These are phyloP conservation scores for Drosophila kuntzei DNA, from an alignment of 2,888 invertebrate genomes.

Conservation along the genomic window DNA sequence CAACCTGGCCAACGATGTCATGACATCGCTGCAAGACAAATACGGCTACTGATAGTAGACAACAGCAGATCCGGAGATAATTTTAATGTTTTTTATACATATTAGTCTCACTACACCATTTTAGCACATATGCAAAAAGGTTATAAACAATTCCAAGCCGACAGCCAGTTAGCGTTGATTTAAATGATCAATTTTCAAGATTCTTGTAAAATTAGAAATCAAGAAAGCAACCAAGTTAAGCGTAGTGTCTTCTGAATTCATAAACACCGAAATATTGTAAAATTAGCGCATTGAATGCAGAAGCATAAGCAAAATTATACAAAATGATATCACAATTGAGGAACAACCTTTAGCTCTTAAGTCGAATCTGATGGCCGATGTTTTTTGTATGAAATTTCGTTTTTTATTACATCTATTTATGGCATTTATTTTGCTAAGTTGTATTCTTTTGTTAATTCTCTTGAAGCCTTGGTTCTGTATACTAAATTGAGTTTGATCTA, in stretches of 20 bases:
- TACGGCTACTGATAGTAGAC: slow-evolving; percentile 87
- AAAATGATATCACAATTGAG: slow-evolving; percentile 48
- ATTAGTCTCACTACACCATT: slow-evolving; percentile 56
- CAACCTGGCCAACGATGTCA: slow-evolving; percentile 96
- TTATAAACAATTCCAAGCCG: slow-evolving; percentile 62
- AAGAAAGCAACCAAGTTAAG: slow-evolving; percentile 45
- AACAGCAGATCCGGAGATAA: slow-evolving; percentile 31
- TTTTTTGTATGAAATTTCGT: slow-evolving; percentile 34
- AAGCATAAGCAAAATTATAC: slow-evolving; percentile 27
- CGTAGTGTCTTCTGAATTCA: slow-evolving; percentile 69
- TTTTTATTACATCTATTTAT: slow-evolving; percentile 18
- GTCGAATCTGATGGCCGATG: slow-evolving; percentile 38
- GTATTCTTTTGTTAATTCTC: slow-evolving; percentile 28
- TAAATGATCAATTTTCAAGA: slow-evolving; percentile 30
- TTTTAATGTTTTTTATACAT: slow-evolving; percentile 53
- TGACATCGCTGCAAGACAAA: slow-evolving; percentile 95
- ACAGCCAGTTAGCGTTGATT: slow-evolving; percentile 36
- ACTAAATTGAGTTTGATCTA: slow-evolving; percentile 20
- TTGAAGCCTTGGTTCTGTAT: slow-evolving; percentile 20
- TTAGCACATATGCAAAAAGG: slow-evolving; percentile 59
- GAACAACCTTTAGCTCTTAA: slow-evolving; percentile 59
- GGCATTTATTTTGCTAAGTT: slow-evolving; percentile 46
- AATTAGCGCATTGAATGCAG: slow-evolving; percentile 51
- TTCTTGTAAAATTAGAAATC: slow-evolving; percentile 43
- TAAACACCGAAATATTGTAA: slow-evolving; percentile 33